Evolutionary conservation across 2,888 invertebrate species (phyloP).

Genomic region (Synanthedon formicaeformis): DNA sequence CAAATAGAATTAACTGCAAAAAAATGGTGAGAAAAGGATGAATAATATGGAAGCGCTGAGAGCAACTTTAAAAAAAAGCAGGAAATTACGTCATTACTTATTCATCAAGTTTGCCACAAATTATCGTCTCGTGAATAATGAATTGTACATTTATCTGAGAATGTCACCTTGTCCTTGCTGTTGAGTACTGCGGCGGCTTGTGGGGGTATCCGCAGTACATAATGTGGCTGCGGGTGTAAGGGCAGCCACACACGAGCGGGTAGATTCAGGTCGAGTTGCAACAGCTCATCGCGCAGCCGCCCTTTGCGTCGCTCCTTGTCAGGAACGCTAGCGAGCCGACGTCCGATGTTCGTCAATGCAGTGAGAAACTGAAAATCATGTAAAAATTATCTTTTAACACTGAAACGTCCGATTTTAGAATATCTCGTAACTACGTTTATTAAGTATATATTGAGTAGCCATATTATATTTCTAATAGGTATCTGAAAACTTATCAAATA

Average conservation of each 20-base stretch:
- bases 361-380: conserved; percentile 44
- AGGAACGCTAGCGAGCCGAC: conserved; percentile 50
- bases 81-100: too few species aligned
- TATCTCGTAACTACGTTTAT: background rate
- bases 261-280: conserved; percentile 93
- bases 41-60: too few species aligned
- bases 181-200: conserved; percentile 98
- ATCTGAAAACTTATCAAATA: too few species aligned
- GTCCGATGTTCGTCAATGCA: conserved; percentile 52
- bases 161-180: conserved; percentile 89
- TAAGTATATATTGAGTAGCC: too few species aligned
- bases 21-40: too few species aligned
- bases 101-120: too few species aligned
- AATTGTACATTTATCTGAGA: too few species aligned
- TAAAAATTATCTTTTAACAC: too few species aligned
- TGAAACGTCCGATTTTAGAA: background rate
- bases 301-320: conserved; percentile 89
- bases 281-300: conserved; percentile 91
- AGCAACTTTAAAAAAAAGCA: too few species aligned
- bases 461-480: too few species aligned
- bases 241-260: conserved; percentile 99
- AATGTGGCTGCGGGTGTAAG: conserved; percentile 88
- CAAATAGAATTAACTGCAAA: too few species aligned
- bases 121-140: too few species aligned
- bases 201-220: conserved; percentile 96